Conservation (phyloP, 64 coral and sea anemone genomes). For the Porites lutea region DNA sequence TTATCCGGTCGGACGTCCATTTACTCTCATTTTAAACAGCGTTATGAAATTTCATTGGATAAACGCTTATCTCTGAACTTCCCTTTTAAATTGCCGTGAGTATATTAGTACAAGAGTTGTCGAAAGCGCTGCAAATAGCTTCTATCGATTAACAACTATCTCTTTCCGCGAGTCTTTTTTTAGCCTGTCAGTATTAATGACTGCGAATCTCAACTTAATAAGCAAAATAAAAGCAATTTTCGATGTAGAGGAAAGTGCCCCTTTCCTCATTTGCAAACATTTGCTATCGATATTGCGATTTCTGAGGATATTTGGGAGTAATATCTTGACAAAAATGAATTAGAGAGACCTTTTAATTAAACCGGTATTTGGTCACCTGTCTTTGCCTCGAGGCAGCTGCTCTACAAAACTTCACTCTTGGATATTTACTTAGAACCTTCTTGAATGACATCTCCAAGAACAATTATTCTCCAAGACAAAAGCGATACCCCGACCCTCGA, state of each 20-base stretch:
- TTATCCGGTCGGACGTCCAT: neutral
- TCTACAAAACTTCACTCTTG: neutral
- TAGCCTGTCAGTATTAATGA: neutral
- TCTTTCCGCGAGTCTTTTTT: neutral
- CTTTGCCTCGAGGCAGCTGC: conserved; percentile 9
- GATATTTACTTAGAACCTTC: too few species aligned
- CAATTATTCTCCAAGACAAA: too few species aligned
- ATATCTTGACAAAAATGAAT: neutral
- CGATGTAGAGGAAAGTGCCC: too few species aligned
- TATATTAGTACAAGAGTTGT: neutral
- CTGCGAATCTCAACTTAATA: neutral
- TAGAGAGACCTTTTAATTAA: conserved; percentile 20
- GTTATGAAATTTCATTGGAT: neutral
- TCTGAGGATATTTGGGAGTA: conserved; percentile 7
- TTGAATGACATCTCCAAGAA: too few species aligned
- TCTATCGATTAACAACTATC: neutral
- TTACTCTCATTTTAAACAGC: neutral
- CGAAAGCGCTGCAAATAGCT: neutral
- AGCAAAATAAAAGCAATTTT: neutral
- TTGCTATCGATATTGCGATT: neutral
- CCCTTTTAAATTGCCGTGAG: neutral
- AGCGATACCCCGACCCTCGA: too few species aligned
- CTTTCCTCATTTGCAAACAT: neutral
- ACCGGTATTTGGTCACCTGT: neutral
- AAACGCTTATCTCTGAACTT: neutral